Percentiles rank a stretch among this genome's conserved stretches.
phyloP scores from a whole-genome alignment of 2,888 invertebrate genomes.

The Lithophane semibrunnea region DNA sequence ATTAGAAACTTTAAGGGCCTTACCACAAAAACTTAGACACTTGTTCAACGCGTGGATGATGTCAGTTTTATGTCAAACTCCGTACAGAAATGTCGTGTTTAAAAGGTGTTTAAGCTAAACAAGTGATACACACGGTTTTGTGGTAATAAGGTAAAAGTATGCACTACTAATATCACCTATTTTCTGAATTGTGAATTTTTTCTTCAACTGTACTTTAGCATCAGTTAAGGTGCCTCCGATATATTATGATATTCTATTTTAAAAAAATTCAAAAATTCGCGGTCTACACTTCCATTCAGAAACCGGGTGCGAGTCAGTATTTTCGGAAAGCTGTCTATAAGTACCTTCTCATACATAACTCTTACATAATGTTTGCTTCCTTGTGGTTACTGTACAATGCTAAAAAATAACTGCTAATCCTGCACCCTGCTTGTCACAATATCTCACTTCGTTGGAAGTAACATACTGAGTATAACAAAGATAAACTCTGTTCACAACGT shows the following conservation, averaged over 20 bases:
- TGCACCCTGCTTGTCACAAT: background rate
- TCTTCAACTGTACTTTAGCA: too few species aligned
- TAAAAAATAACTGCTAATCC: background rate
- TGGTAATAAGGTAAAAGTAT: background rate
- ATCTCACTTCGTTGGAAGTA: conserved; percentile 8
- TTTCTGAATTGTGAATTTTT: too few species aligned
- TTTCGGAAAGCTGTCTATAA: background rate
- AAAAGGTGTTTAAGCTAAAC: too few species aligned
- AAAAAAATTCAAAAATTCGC: too few species aligned
- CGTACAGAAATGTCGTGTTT: too few species aligned
- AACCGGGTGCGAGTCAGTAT: background rate
- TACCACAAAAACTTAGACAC: too few species aligned
- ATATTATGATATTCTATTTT: too few species aligned
- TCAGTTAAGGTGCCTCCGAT: too few species aligned
- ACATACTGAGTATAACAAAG: conserved; percentile 22
- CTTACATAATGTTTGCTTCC: background rate
- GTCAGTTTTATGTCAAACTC: too few species aligned
- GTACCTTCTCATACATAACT: background rate
- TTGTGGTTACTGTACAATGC: background rate
- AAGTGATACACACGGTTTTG: too few species aligned
- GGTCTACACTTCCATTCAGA: background rate
- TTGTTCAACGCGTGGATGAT: too few species aligned
- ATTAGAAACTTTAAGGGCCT: background rate
- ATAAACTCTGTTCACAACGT: conserved; percentile 15
- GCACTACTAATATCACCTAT: too few species aligned